Conservation (phyloP, 2,797 vertebrate genomes). For the Enteromius radiatus region DNA sequence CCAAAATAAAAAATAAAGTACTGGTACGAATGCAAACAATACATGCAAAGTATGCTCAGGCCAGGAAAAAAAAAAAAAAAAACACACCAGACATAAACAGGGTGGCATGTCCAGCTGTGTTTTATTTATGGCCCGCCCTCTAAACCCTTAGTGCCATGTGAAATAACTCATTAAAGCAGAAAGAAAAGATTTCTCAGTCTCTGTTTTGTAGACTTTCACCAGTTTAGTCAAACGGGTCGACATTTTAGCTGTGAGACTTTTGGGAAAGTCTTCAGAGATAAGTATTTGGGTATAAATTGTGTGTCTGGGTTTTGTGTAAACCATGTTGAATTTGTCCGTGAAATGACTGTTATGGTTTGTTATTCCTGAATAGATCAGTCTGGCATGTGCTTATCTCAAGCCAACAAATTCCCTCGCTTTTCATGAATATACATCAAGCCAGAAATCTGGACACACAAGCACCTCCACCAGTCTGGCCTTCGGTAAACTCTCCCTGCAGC, state of each 20-base stretch:
- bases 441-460: conserved; percentile 18
- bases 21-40: not conserved
- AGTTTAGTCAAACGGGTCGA: conserved; percentile 22
- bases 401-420: conserved; percentile 36
- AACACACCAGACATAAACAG: not conserved
- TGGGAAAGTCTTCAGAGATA: conserved; percentile 28
- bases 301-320: conserved; percentile 42
- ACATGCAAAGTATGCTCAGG: too few relatives aligned
- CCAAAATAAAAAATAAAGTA: not conserved
- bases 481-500: conserved; percentile 26
- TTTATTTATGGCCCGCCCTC: conserved; percentile 43
- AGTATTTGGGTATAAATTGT: conserved; percentile 27
- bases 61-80: too few relatives aligned
- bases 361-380: conserved; percentile 38
- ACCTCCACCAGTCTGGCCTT: conserved; percentile 27
- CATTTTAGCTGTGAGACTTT: conserved; percentile 22
- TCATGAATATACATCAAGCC: conserved; percentile 35
- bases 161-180: conserved; percentile 27
- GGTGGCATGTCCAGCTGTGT: not conserved
- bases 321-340: conserved; percentile 39
- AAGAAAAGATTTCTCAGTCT: conserved; percentile 50
- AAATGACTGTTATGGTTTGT: conserved; percentile 38
- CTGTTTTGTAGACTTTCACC: conserved; percentile 19
- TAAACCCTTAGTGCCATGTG: conserved; percentile 33
- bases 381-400: conserved; percentile 40